These are phyloP conservation scores for Neodiprion virginianus DNA, from an alignment of 1,140 invertebrate species.

Conservation along the genomic window DNA sequence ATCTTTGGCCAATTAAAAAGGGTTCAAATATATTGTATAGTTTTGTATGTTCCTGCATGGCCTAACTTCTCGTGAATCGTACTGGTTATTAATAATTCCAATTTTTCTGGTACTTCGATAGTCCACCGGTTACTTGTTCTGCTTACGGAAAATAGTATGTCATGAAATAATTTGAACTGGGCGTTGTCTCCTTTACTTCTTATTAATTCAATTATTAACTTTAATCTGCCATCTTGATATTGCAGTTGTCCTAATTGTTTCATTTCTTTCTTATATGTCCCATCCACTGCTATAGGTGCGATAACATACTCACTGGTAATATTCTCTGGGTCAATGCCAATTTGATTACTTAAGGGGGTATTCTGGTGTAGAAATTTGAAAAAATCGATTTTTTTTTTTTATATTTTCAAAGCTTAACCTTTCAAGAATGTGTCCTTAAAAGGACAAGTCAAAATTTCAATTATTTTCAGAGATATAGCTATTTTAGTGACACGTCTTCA, in stretches of 20 bases:
- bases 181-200: no score
- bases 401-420: no score
- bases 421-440: no score
- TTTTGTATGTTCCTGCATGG: conserved; percentile 27
- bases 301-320: not conserved
- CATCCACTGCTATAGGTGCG: not conserved
- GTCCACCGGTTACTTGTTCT: not conserved
- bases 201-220: not conserved
- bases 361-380: no score
- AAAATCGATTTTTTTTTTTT: no score
- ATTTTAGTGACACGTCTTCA: no score
- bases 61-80: conserved; percentile 20
- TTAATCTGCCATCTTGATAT: no score
- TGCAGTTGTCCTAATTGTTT: no score
- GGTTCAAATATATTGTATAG: conserved; percentile 9
- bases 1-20: not conserved
- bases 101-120: not conserved
- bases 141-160: not conserved
- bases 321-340: not conserved
- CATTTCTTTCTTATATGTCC: not conserved
- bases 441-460: no score
- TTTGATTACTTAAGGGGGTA: not conserved
- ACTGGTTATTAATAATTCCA: not conserved
- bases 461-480: no score
- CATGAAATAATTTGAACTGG: no score